Conservation (phyloP, 2,888 invertebrate genomes). For the Dicyrtomina minuta region DNA sequence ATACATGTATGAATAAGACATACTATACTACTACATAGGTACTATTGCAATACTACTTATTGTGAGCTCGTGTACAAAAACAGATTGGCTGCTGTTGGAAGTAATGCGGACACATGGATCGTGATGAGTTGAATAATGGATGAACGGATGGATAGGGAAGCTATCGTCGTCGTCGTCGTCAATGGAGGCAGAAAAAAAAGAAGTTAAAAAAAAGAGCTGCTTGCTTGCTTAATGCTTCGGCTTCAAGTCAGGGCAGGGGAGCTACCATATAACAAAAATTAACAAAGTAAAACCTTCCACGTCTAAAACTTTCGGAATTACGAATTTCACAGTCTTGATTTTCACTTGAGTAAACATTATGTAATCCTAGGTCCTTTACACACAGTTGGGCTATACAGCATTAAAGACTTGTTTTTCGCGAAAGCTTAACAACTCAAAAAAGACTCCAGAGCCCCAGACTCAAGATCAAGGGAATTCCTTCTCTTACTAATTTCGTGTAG, state of each 20-base stretch:
- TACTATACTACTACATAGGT: too few relatives aligned
- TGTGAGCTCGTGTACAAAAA: background rate
- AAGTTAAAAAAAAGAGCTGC: background rate
- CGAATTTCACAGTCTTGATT: background rate
- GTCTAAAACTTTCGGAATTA: background rate
- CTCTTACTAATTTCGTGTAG: background rate
- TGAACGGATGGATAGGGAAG: background rate
- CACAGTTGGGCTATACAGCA: too few relatives aligned
- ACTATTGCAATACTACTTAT: background rate
- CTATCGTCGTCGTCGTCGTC: background rate
- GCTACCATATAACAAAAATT: background rate
- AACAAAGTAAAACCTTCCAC: conserved; percentile 4
- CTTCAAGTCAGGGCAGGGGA: too few relatives aligned
- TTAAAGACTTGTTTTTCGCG: too few relatives aligned
- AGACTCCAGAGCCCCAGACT: background rate
- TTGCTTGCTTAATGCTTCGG: too few relatives aligned
- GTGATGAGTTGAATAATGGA: conserved; percentile 25
- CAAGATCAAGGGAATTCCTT: conserved; percentile 11
- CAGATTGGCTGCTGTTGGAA: conserved; percentile 13
- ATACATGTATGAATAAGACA: too few relatives aligned
- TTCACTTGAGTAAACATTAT: too few relatives aligned
- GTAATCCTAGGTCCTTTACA: too few relatives aligned
- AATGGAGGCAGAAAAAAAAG: background rate
- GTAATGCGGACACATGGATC: conserved; percentile 22
- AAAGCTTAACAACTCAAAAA: too few relatives aligned